Percentiles rank a stretch among this genome's conserved stretches.
These are phyloP conservation scores for Hipparchia semele DNA, from an alignment of 2,888 invertebrate genomes.

Conservation along the genomic window DNA sequence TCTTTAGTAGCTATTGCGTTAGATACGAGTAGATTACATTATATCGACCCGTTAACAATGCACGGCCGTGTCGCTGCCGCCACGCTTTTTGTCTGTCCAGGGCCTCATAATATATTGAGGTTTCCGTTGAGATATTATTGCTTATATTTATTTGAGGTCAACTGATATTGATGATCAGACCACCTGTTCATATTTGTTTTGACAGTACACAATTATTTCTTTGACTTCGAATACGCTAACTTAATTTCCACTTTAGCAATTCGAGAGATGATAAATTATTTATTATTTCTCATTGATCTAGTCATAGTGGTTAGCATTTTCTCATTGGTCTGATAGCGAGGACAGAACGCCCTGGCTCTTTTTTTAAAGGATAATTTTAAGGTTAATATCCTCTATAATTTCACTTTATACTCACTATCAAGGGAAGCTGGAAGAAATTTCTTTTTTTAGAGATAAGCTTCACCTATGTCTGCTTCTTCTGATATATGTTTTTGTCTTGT, in stretches of 20 bases:
- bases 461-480: no score
- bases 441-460: no score
- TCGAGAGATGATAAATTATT: constrained; percentile 4
- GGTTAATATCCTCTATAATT: no score
- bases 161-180: constrained; percentile 20
- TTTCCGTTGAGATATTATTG: neutral
- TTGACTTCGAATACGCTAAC: constrained; percentile 4
- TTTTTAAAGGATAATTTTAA: neutral
- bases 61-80: neutral
- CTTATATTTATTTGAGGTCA: constrained; percentile 17
- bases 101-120: neutral
- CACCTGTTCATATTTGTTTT: constrained; percentile 14
- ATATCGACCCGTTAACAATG: neutral
- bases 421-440: no score
- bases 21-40: neutral
- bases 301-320: no score
- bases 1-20: no score
- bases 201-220: constrained; percentile 18
- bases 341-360: no score
- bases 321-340: no score
- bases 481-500: no score
- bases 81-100: neutral
- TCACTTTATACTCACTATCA: no score
- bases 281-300: neutral
- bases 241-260: constrained; percentile 1